A percentile compares a stretch with the other conserved stretches of the same genome.
These are phyloP conservation scores for Eulemur rufifrons DNA, from an alignment of 2,113 vertebrate species.

Conservation along the genomic window DNA sequence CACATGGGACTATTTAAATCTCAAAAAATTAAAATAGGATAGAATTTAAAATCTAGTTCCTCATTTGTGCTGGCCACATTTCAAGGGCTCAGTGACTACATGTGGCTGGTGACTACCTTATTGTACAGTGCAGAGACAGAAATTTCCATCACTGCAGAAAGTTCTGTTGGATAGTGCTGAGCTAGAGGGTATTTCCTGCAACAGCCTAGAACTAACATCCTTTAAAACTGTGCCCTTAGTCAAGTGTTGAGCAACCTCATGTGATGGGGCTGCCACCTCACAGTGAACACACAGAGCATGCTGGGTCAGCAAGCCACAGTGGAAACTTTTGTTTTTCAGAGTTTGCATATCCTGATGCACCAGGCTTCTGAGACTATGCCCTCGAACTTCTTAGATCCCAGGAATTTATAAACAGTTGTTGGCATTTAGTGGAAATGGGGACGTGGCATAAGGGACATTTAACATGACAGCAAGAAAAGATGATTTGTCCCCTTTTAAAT, in stretches of 20 bases:
- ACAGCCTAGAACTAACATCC: background rate
- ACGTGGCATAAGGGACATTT: background rate
- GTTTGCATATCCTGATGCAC: background rate
- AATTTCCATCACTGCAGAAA: background rate
- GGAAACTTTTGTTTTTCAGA: background rate
- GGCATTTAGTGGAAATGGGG: slow-evolving; percentile 6
- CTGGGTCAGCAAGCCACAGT: background rate
- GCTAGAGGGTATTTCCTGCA: background rate
- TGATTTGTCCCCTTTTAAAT: background rate
- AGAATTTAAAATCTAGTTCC: background rate
- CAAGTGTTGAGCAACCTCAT: background rate
- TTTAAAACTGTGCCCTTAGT: background rate
- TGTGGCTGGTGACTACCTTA: background rate
- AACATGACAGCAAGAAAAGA: background rate
- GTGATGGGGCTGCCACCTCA: background rate
- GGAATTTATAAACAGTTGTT: slow-evolving; percentile 19
- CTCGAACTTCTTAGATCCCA: background rate
- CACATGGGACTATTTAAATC: background rate
- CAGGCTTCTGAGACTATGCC: background rate
- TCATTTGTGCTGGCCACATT: background rate
- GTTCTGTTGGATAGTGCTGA: background rate
- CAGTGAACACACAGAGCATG: background rate
- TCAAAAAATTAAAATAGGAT: background rate
- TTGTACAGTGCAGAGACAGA: background rate
- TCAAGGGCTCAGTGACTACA: background rate